Evolutionary conservation across 2,888 invertebrate species (phyloP), one percentile per base, ranked within the genome.

Genomic region (Cephonodes hylas): DNA sequence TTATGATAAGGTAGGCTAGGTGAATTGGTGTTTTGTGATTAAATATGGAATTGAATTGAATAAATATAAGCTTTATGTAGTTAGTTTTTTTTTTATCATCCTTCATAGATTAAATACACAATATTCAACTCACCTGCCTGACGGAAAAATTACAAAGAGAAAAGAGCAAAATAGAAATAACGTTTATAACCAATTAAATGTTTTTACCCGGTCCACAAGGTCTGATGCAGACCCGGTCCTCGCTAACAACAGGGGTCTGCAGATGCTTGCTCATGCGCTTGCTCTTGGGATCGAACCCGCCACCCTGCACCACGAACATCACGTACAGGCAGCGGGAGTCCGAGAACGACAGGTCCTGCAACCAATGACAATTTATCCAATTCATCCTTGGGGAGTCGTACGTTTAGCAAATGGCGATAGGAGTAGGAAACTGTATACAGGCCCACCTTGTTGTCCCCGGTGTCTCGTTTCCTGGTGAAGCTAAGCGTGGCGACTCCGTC

Each of bases 241-340:
- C 93, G 0, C 96, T 96, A 13, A 97, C 91, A 7, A 94, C 85
- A 0, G 98, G 98, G 0, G 94, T 93, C 34, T 93, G 91, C 68
- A 95, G 93, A 77, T 98, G 98, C 73, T 97, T 97, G 68, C 95
- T 93, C 25, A 97, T 97, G 69, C 97, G 96, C 83, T 98, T 98
- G 86, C 95, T 97, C 20, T 96, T 96, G 3, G 96, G 92, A 80
- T 97, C 96, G 82, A 96, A 97, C 2, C 93, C 93, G 0, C 98
- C 98, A 6, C 98, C 98, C 76, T 95, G 94, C 0, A 96, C 94
- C 1, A 97, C 96, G 93, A 97, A 98, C 94, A 98, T 96, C 92
- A 98, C 93, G 86, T 97, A 97, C 42, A 97, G 90, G 74, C 98
- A 98, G 63, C 95, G 94, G 0, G 95, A 94, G 76, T 97, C 96